phyloP scores from a whole-genome alignment of 2,113 vertebrate species.

The Chamaea fasciata region DNA sequence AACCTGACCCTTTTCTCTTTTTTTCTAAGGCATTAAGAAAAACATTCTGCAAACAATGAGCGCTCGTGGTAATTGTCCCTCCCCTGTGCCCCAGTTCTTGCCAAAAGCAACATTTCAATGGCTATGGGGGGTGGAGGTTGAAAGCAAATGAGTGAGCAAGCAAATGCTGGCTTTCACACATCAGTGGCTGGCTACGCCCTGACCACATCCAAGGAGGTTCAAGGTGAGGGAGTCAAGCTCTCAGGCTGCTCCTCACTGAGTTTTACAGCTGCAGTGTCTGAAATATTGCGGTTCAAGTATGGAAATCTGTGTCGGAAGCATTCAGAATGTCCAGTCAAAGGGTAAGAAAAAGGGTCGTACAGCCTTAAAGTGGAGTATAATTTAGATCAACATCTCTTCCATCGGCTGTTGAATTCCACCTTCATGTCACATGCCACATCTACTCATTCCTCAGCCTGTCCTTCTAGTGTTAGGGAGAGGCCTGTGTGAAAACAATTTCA shows the following conservation, averaged over 20 bases:
- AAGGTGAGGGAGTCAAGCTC: slow-evolving; percentile 54
- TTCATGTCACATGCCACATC: neutral
- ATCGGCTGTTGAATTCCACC: neutral
- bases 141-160: slow-evolving; percentile 61
- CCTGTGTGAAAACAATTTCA: neutral
- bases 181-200: slow-evolving; percentile 50
- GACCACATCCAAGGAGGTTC: slow-evolving; percentile 54
- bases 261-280: neutral
- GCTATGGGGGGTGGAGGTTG: slow-evolving; percentile 61
- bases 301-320: neutral
- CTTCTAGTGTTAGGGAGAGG: neutral
- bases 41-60: slow-evolving; percentile 71
- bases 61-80: slow-evolving; percentile 67
- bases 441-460: neutral
- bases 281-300: neutral
- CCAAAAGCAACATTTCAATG: slow-evolving; percentile 71
- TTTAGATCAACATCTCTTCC: slow-evolving; percentile 1
- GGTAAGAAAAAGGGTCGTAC: neutral
- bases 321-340: slow-evolving; percentile 17
- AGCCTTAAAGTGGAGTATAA: neutral
- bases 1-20: slow-evolving; percentile 59
- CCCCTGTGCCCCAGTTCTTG: slow-evolving; percentile 58
- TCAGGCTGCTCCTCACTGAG: neutral
- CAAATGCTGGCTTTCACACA: slow-evolving; percentile 61
- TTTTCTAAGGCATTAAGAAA: slow-evolving; percentile 66